Percentiles rank a stretch among this genome's conserved stretches.
These are phyloP conservation scores for Alexandromys fortis DNA, from an alignment of 2,113 vertebrate genomes.

Conservation along the genomic window DNA sequence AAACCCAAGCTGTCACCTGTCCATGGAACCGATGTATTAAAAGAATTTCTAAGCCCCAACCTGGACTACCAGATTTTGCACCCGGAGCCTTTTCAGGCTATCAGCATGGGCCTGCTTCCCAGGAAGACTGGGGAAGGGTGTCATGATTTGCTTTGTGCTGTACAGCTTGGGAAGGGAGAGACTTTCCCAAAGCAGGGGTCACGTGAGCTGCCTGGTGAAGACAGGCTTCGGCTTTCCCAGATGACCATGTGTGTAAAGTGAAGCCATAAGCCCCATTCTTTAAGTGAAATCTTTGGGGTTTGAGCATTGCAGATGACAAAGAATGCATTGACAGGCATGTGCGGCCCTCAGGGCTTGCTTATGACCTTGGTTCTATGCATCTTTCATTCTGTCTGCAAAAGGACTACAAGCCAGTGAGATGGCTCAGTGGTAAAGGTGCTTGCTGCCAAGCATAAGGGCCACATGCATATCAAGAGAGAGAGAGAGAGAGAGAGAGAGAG, in stretches of 20 bases:
- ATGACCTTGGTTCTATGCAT: neutral
- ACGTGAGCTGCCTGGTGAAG: neutral
- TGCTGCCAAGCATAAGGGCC: neutral
- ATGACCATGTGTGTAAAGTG: neutral
- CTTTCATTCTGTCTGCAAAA: neutral
- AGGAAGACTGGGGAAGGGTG: neutral
- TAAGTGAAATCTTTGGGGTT: neutral
- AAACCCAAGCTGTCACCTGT: neutral
- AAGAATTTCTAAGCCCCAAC: neutral
- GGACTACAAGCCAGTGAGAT: neutral
- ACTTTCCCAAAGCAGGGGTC: neutral
- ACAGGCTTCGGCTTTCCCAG: neutral
- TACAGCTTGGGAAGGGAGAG: neutral
- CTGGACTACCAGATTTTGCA: neutral
- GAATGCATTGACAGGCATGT: no score
- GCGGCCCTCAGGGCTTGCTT: fast-evolving
- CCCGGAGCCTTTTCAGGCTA: neutral
- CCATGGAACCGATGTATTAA: neutral
- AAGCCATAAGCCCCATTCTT: neutral
- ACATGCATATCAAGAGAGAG: neutral
- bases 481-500: no score
- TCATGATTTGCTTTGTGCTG: neutral
- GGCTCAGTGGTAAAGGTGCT: neutral
- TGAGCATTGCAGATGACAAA: neutral
- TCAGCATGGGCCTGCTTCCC: neutral